Evolutionary conservation across 2,113 vertebrate genomes (phyloP).

Genomic region (Uria aalge): DNA sequence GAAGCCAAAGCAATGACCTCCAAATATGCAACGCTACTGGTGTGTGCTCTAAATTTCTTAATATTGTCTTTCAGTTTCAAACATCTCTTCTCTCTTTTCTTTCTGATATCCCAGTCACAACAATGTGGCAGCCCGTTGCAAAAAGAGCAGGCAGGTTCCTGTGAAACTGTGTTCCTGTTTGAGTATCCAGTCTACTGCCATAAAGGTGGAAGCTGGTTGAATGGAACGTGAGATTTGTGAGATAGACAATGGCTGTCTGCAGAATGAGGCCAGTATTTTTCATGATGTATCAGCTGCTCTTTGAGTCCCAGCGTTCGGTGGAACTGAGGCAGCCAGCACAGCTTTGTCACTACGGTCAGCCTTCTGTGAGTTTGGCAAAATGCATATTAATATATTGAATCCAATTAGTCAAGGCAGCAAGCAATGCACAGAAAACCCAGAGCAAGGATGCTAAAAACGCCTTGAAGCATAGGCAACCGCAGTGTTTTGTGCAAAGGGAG

Average conservation of each 20-base stretch:
- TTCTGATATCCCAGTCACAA: background rate
- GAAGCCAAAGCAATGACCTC: background rate
- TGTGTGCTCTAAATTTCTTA: background rate
- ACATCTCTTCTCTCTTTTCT: background rate
- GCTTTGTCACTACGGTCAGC: background rate
- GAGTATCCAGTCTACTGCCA: background rate
- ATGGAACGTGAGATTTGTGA: background rate
- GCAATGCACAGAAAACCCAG: background rate
- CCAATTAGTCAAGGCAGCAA: background rate
- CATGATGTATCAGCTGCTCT: background rate
- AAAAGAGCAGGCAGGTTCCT: background rate
- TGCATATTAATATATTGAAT: conserved; percentile 3
- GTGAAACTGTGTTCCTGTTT: background rate
- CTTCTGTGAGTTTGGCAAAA: conserved; percentile 41
- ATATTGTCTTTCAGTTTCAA: background rate
- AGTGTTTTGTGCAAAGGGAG: background rate
- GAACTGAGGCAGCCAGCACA: background rate
- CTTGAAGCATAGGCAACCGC: background rate
- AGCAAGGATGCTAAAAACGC: background rate
- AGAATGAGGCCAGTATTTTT: conserved; percentile 11
- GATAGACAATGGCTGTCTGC: background rate
- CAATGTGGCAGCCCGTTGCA: background rate
- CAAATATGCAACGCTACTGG: background rate
- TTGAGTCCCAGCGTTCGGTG: background rate
- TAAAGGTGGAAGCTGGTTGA: background rate